Percentiles rank a stretch among this genome's conserved stretches.
Evolutionary conservation across 1,140 invertebrate genomes (phyloP).

Genomic region (Drosophila seguyi): DNA sequence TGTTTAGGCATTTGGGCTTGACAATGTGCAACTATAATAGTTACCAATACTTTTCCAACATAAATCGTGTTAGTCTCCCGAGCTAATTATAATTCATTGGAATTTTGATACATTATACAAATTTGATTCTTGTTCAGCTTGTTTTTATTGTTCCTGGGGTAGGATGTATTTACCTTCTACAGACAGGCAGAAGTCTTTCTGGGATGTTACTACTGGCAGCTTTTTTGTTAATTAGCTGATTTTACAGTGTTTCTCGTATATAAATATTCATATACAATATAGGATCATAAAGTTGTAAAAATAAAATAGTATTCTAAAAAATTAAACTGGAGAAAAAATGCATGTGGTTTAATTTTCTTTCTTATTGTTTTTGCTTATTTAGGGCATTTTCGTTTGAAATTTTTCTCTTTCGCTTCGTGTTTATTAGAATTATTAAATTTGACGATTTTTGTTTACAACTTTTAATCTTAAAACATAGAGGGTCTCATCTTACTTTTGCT

Average conservation of each 20-base stretch:
- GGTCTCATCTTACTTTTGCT: slow-evolving; percentile 66
- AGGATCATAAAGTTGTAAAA: slow-evolving; percentile 65
- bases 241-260: slow-evolving; percentile 55
- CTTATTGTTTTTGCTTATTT: slow-evolving; percentile 61
- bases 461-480: slow-evolving; percentile 71
- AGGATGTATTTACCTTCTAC: slow-evolving; percentile 20
- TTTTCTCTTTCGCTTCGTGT: slow-evolving; percentile 52
- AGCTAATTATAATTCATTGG: not conserved
- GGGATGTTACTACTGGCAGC: slow-evolving; percentile 54
- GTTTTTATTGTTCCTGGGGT: slow-evolving; percentile 47
- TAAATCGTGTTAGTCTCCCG: not conserved
- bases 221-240: slow-evolving; percentile 47
- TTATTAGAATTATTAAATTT: slow-evolving; percentile 68
- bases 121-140: slow-evolving; percentile 25
- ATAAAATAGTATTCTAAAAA: slow-evolving; percentile 65
- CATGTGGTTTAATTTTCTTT: slow-evolving; percentile 33
- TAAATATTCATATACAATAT: slow-evolving; percentile 70
- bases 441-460: slow-evolving; percentile 76
- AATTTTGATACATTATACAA: slow-evolving; percentile 36
- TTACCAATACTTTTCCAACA: not conserved
- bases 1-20: not conserved
- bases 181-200: slow-evolving; percentile 14
- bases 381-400: slow-evolving; percentile 43
- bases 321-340: slow-evolving; percentile 57
- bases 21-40: not conserved